Base-by-base conservation (phyloP, 2,113 vertebrate species). In the Dunckerocampus dactyliophorus region DNA sequence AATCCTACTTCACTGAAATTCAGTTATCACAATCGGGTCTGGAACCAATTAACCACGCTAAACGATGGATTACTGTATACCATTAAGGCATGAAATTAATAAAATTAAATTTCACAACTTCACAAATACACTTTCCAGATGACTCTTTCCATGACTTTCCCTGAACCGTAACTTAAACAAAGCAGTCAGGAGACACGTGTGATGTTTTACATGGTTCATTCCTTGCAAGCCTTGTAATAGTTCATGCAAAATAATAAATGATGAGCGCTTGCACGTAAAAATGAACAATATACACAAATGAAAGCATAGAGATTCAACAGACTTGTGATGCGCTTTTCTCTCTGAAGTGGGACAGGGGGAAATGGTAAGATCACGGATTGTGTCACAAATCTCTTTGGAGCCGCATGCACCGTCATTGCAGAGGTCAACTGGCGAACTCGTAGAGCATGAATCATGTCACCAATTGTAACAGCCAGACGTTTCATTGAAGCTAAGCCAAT, bases 281-380 rank as follows among this genome's bases (percentile, higher is more conserved):
- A 75, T 59, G 65, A 74, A 47, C 62, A 69, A 64, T 20, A 31
- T 75, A 82, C 60, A 85, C 74, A 73, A 80, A 75, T 69, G 31
- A 74, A 72, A 67, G 60, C 80, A 79, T 46, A 16, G 77, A 64
- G 60, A 49, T 46, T 52, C 63, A 15, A 59, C 21, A 58, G 59
- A 72, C 37, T 59, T 51, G 65, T 61, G 21, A 6, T 65, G 67
- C 60, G 74, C 53, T 39, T 56, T 56, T n/a, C 53, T 39, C 31
- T 56, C 34, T 42, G 53, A 19, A 39, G 17, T 4, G 52, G 4
- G 11, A 7, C 14, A 39, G 48, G 24, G 24, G 4, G 52, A 1
- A 0, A 67, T 39, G 45, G 16, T 16, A 55, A 56, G 71, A 70
- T 49, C 60, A 24, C 0, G 22, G 43, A 49, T 58, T 20, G 58